Percentiles rank a stretch among this genome's conserved stretches.
Evolutionary conservation across 2,113 vertebrate genomes (phyloP).

Genomic region (Notothenia rossii): DNA sequence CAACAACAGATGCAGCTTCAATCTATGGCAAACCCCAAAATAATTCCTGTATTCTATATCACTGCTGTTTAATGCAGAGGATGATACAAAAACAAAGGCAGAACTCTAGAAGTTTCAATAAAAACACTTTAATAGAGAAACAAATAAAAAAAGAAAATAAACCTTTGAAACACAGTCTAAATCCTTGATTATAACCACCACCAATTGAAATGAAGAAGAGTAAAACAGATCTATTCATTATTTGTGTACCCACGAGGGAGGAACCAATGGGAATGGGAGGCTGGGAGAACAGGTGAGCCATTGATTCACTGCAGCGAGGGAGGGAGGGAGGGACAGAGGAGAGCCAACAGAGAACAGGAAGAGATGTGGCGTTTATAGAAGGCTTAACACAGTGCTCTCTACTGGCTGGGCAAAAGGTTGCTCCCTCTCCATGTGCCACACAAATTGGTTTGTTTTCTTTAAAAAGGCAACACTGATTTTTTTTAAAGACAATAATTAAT

Average conservation of each 20-base stretch:
- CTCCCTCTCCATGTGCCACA: constrained; percentile 65
- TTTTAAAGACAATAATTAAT: not conserved
- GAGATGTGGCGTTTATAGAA: constrained; percentile 65
- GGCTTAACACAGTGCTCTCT: constrained; percentile 78
- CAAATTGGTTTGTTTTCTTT: not conserved
- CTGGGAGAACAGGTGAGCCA: constrained; percentile 70
- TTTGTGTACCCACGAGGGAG: constrained; percentile 72
- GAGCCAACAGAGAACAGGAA: constrained; percentile 62
- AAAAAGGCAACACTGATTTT: constrained; percentile 30
- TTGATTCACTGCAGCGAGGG: constrained; percentile 63
- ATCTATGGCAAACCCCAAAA: not conserved
- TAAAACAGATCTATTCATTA: constrained; percentile 77
- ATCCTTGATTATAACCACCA: constrained; percentile 82
- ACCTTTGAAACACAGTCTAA: constrained; percentile 79
- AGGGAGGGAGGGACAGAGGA: constrained; percentile 61
- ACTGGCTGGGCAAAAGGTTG: constrained; percentile 78
- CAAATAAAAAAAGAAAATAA: constrained; percentile 78
- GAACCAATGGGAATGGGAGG: constrained; percentile 54
- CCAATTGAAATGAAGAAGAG: constrained; percentile 79
- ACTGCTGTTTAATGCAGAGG: not conserved
- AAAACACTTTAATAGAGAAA: constrained; percentile 84
- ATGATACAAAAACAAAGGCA: constrained; percentile 4
- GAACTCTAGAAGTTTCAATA: constrained; percentile 50
- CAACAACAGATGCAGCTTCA: not conserved
- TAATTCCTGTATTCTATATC: not conserved